These are phyloP conservation scores for Timandra comae DNA, from an alignment of 2,888 invertebrate genomes.

Conservation along the genomic window DNA sequence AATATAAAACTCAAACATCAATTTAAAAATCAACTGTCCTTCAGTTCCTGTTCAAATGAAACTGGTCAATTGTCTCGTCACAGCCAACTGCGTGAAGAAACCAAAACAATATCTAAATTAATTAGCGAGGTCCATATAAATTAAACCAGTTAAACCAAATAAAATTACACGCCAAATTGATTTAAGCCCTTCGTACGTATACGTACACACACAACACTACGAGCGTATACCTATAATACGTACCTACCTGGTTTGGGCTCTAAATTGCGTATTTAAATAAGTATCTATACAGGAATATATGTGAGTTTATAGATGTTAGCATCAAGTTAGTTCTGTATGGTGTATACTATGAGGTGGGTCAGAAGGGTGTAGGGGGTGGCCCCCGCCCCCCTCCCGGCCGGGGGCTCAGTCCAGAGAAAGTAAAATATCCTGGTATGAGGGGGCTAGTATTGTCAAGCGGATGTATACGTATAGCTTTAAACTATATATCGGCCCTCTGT, in stretches of 20 bases:
- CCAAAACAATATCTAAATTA: constrained; percentile 18
- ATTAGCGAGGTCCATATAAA: constrained; percentile 31
- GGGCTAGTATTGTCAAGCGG: constrained; percentile 75
- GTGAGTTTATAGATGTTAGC: constrained; percentile 68
- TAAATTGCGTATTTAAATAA: constrained; percentile 72
- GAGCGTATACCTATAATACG: constrained; percentile 33
- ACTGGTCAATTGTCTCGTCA: no score
- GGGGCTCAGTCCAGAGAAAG: constrained; percentile 74
- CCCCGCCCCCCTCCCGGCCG: constrained; percentile 37
- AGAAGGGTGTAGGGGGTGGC: constrained; percentile 33
- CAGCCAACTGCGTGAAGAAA: neutral
- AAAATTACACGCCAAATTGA: constrained; percentile 58
- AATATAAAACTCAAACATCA: no score
- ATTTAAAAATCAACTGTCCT: no score
- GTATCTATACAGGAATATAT: constrained; percentile 56
- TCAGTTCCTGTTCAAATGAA: no score
- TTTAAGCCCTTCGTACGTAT: constrained; percentile 45
- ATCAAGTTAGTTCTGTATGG: constrained; percentile 72
- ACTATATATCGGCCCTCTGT: constrained; percentile 68
- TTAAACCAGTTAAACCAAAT: constrained; percentile 46
- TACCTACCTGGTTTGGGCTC: constrained; percentile 25
- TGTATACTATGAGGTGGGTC: constrained; percentile 66
- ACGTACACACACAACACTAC: constrained; percentile 21
- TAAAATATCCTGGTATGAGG: constrained; percentile 75
- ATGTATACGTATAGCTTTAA: constrained; percentile 74